Percentiles rank a stretch among this genome's conserved stretches.
Conservation (phyloP, 2,797 vertebrate species). For the Delichon dasypus region DNA sequence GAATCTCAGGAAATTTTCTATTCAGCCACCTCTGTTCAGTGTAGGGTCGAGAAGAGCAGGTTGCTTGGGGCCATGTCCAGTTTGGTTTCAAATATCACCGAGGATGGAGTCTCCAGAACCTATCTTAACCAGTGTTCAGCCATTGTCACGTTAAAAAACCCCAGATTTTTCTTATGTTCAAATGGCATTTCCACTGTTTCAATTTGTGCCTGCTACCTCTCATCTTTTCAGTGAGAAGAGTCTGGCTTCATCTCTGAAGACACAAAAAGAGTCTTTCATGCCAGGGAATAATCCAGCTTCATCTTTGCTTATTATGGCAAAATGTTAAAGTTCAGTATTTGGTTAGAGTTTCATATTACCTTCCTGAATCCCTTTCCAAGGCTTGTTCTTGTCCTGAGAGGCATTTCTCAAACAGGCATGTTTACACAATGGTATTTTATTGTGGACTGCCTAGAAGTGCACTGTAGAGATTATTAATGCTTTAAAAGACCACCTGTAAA, state of each 20-base stretch:
- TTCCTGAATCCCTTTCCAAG: background rate
- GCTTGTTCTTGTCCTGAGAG: background rate
- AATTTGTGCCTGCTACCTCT: background rate
- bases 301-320: slow-evolving; percentile 11
- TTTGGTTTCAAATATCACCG: background rate
- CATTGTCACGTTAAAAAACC: background rate
- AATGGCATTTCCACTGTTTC: background rate
- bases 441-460: background rate
- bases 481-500: background rate
- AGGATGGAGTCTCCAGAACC: background rate
- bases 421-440: background rate
- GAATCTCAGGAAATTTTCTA: background rate
- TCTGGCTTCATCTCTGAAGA: background rate
- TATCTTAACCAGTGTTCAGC: background rate
- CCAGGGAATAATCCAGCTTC: background rate
- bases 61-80: background rate
- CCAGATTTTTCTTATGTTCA: background rate
- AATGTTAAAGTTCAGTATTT: slow-evolving; percentile 2
- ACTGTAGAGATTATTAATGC: background rate
- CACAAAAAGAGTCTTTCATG: background rate
- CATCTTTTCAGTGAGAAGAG: background rate
- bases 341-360: background rate
- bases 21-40: background rate
- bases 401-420: background rate
- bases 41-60: background rate